Base-by-base conservation (phyloP, 1,140 invertebrate genomes). In the Caenorhabditis latens region DNA sequence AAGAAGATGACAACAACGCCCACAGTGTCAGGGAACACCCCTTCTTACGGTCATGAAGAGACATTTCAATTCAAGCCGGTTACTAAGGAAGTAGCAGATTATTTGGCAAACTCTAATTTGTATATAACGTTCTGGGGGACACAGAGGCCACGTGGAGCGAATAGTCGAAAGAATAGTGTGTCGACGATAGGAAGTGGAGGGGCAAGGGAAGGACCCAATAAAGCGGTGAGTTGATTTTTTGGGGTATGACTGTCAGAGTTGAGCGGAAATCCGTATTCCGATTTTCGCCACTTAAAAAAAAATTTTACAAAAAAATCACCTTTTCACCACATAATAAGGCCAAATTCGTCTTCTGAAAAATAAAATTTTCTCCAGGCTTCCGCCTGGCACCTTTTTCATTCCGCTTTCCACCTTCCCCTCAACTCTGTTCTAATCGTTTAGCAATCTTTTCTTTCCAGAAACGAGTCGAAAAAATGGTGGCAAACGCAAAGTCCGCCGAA, bases 1-100 rank as follows among this genome's bases (percentile, higher is more conserved):
- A 92, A 94, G 83, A 93, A 93, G 14, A 91, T 91, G 3, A 87
- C 86, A 4, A 79, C 71, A 50, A 95, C 95, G 2, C 92, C 93
- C 67, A 91, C 90, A 21, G 90, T 94, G 4, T 89, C 90, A 13
- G 93, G 94, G 67, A 94, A 90, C 21, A 94, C 95, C 90, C 94
- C 95, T 7, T 93, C 94, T 84, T 95, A 94, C 92, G 94, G 94
- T 87, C 93, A 94, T 90, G 91, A 92, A 84, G 93, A 94, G 90
- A 89, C 93, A 50, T 93, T 93, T 90, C 90, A 90, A 46, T 94
- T 93, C 89, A 86, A 87, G 40, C 93, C 93, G 46, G 93, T 92
- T 46, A 94, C 94, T 11, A 89, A 93, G 85, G 92, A 94, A 90
- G 94, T 94, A 8, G 89, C 94, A 3, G 93, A 94, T 24, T 94